These are phyloP conservation scores for Nymphalis polychloros DNA, from an alignment of 2,888 invertebrate genomes.

Conservation along the genomic window DNA sequence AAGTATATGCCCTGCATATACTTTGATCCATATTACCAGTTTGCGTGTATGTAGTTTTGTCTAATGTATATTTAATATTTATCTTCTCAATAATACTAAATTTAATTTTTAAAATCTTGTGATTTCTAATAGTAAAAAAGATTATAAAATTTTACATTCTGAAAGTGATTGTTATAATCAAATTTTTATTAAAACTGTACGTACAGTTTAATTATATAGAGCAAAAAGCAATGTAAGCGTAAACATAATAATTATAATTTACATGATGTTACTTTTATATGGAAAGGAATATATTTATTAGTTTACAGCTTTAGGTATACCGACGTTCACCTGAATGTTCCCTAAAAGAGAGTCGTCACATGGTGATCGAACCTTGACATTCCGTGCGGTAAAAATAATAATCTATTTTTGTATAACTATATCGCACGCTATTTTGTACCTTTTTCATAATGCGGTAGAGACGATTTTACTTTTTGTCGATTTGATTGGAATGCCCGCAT, in stretches of 20 bases:
- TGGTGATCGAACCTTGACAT: constrained; percentile 78
- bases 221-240: background rate
- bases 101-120: background rate
- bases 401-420: constrained; percentile 61
- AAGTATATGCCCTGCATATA: too few species aligned
- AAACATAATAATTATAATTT: background rate
- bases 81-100: too few species aligned
- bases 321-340: constrained; percentile 62
- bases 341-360: constrained; percentile 70
- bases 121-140: background rate
- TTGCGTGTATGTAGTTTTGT: too few species aligned
- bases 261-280: too few species aligned
- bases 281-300: too few species aligned
- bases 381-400: constrained; percentile 78
- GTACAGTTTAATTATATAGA: background rate
- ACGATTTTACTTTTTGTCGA: constrained; percentile 41
- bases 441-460: constrained; percentile 50
- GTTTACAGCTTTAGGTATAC: constrained; percentile 3
- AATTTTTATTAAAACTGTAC: background rate
- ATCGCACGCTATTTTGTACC: constrained; percentile 50
- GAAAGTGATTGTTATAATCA: background rate
- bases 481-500: constrained; percentile 60
- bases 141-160: background rate
- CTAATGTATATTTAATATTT: background rate
- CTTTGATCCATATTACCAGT: too few species aligned